phyloP scores from a whole-genome alignment of 2,888 invertebrate genomes.

The Drosophila neotestacea region DNA sequence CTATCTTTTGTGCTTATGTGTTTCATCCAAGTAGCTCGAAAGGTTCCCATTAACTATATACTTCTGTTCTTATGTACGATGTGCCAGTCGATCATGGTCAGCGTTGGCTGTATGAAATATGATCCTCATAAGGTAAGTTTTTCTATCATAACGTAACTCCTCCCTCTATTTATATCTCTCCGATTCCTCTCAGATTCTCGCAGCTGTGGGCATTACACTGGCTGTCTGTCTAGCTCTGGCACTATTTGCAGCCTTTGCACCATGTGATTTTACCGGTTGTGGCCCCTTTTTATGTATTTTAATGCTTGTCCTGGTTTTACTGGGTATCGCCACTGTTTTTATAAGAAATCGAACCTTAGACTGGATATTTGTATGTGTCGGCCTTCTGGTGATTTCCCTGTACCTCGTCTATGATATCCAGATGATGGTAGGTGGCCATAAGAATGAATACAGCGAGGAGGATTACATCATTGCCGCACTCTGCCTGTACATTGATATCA shows the following conservation, averaged over 20 bases:
- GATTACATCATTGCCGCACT: slow-evolving; percentile 67
- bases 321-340: slow-evolving; percentile 5
- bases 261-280: slow-evolving; percentile 64
- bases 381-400: slow-evolving; percentile 24
- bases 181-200: slow-evolving; percentile 37
- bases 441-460: slow-evolving; percentile 27
- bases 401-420: slow-evolving; percentile 54
- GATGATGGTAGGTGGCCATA: slow-evolving; percentile 45
- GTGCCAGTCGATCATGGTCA: slow-evolving; percentile 1
- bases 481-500: slow-evolving; percentile 52
- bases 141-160: not conserved
- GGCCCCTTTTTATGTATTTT: slow-evolving; percentile 18
- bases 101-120: accelerated
- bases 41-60: slow-evolving; percentile 41
- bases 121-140: slow-evolving; percentile 15
- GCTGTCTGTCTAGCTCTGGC: slow-evolving; percentile 17
- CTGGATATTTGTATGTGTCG: slow-evolving; percentile 10
- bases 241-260: slow-evolving; percentile 51
- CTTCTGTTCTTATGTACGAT: slow-evolving; percentile 28
- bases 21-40: slow-evolving; percentile 19
- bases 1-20: slow-evolving; percentile 8
- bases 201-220: slow-evolving; percentile 36
- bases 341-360: not conserved
- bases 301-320: not conserved
- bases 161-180: not conserved